Evolutionary conservation across 2,113 vertebrate species (phyloP).

Genomic region (Silurus asotus): DNA sequence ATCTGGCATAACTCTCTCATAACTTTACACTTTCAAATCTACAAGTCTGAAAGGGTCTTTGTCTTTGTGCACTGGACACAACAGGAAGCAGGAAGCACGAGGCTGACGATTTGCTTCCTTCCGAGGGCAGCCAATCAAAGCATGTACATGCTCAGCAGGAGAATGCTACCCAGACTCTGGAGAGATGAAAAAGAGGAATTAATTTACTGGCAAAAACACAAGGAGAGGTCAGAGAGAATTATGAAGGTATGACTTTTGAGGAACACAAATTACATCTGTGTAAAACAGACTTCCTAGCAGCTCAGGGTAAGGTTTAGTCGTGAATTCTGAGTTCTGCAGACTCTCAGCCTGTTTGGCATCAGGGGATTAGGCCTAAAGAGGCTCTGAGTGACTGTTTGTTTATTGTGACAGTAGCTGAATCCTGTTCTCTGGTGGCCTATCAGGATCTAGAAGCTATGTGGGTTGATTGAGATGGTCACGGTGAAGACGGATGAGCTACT

Average conservation of each 20-base stretch:
- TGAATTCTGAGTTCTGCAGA: constrained; percentile 20
- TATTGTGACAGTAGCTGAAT: constrained; percentile 68
- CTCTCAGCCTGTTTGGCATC: constrained; percentile 66
- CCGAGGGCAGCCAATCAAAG: constrained; percentile 74
- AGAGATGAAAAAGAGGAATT: constrained; percentile 31
- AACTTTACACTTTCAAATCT: constrained; percentile 38
- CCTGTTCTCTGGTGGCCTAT: constrained; percentile 57
- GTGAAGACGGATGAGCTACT: constrained; percentile 72
- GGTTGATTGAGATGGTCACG: constrained; percentile 62
- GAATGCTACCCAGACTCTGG: constrained; percentile 26
- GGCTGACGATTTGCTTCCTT: constrained; percentile 74
- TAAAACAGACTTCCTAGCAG: constrained; percentile 38
- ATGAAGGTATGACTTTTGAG: constrained; percentile 48
- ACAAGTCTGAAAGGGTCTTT: constrained; percentile 36
- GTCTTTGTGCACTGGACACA: constrained; percentile 69
- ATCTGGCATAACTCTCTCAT: background rate
- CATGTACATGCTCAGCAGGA: constrained; percentile 51
- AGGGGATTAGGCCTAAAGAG: constrained; percentile 64
- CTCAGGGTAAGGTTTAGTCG: constrained; percentile 23
- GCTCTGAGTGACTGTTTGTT: constrained; percentile 70
- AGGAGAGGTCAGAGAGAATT: constrained; percentile 29
- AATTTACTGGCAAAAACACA: constrained; percentile 21
- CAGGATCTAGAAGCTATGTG: constrained; percentile 61
- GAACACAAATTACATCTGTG: constrained; percentile 34
- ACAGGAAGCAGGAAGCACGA: constrained; percentile 78